A percentile compares a stretch with the other conserved stretches of the same genome.
phyloP scores from a whole-genome alignment of 2,113 vertebrate species.

The Vulpes vulpes region DNA sequence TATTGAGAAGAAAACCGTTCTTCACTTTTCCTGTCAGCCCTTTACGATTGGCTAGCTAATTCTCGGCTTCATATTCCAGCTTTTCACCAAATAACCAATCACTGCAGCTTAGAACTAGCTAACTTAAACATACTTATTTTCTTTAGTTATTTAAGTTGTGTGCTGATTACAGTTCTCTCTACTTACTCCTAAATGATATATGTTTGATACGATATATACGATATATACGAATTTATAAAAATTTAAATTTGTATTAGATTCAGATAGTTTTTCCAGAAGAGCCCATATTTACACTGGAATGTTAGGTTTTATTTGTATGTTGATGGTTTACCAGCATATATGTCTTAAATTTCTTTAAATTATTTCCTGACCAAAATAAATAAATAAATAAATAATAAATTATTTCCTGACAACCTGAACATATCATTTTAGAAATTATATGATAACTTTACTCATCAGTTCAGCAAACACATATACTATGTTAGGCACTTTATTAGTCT shows the following conservation, averaged over 20 bases:
- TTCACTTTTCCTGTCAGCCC: constrained; percentile 18
- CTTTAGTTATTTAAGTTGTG: constrained; percentile 38
- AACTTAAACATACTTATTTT: not conserved
- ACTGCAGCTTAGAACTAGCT: not conserved
- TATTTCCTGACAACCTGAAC: not conserved
- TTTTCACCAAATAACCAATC: not conserved
- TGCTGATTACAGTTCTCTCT: not conserved
- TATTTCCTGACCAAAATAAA: not conserved
- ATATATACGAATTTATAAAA: not conserved
- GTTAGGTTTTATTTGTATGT: constrained; percentile 8
- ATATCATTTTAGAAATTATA: not conserved
- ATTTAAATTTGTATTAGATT: constrained; percentile 40
- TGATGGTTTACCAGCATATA: not conserved
- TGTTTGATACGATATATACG: not conserved
- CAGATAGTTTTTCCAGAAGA: constrained; percentile 14
- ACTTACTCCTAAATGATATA: not conserved
- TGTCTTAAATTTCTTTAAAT: not conserved
- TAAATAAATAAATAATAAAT: too few species aligned
- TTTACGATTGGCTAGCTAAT: not conserved
- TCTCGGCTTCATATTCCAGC: constrained; percentile 12
- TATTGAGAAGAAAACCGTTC: not conserved
- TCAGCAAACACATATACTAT: not conserved
- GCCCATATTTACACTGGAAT: not conserved
- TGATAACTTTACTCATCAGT: not conserved
- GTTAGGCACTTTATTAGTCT: not conserved